Conservation (phyloP, 2,113 vertebrate species). For the Anhinga rufa region DNA sequence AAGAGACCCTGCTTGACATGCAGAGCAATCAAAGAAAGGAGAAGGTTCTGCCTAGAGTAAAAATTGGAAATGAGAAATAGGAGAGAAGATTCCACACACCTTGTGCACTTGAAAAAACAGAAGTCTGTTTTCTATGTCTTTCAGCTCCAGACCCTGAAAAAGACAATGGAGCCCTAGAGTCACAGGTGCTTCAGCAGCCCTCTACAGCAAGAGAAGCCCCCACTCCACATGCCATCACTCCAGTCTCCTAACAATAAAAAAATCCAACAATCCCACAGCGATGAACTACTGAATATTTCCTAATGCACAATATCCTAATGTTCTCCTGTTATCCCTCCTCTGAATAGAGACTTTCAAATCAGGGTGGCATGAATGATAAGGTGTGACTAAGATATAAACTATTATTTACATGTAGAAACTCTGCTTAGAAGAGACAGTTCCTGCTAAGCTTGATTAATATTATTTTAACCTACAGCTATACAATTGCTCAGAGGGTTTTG, state of each 20-base stretch:
- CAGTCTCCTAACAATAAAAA: neutral
- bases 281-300: neutral
- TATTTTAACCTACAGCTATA: neutral
- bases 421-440: neutral
- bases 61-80: neutral
- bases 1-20: neutral
- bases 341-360: neutral
- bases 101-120: neutral
- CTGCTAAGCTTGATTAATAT: neutral
- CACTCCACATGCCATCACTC: neutral
- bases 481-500: neutral
- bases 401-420: neutral
- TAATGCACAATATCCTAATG: neutral
- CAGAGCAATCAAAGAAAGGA: neutral
- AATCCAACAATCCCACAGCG: neutral
- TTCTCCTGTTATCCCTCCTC: neutral
- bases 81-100: neutral
- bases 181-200: neutral
- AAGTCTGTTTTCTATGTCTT: neutral
- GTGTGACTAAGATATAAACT: neutral
- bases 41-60: neutral
- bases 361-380: neutral
- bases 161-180: neutral
- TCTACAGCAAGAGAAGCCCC: neutral
- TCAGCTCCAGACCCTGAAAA: neutral